Evolutionary conservation across 2,797 vertebrate genomes (phyloP), one percentile per base, ranked within the genome.

Genomic region (Falco rusticolus): DNA sequence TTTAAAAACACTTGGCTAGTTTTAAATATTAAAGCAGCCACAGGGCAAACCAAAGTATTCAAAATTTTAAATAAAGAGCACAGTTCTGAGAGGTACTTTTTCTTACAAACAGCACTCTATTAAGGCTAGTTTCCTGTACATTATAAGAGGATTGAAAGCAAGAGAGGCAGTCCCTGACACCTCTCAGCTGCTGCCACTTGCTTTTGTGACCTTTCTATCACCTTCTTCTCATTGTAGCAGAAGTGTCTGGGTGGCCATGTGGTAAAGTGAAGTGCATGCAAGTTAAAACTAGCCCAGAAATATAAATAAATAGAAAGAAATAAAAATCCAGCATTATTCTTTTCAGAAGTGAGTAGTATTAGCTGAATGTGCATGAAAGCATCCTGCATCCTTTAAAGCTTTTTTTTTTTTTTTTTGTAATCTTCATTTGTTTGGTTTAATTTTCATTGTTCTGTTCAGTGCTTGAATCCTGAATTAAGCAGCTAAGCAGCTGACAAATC

Each of bases 201-300:
- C 22, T 76, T 5, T 65, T 28, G 29, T 11, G 29, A 77, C 31
- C 10, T 56, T 87, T 74, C 26, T 37, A 8, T 47, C 1, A 11
- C 11, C 2, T 0, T 0, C 4, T 60, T 79, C 60, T 59, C 5
- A 0, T 85, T 84, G 57, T 59, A 41, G 28, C 6, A 54, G 24
- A 75, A 69, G 29, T 8, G 16, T 29, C 51, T 74, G 37, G 1
- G 21, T 81, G 77, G 14, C 13, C 16, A 8, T 13, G 6, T 12
- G 11, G 5, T n/a, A 43, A 70, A 29, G 10, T 5, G 33, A 92
- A 88, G 13, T 7, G 1, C 5, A 19, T 34, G 8, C 4, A 39
- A 79, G 24, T 16, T 74, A 65, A 72, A 82, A 70, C 5, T 25
- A 29, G 6, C 7, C 22, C 8, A 25, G 7, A 39, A 72, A 69